Evolutionary conservation across 2,113 vertebrate species (phyloP).

Genomic region (Phoenicopterus ruber): DNA sequence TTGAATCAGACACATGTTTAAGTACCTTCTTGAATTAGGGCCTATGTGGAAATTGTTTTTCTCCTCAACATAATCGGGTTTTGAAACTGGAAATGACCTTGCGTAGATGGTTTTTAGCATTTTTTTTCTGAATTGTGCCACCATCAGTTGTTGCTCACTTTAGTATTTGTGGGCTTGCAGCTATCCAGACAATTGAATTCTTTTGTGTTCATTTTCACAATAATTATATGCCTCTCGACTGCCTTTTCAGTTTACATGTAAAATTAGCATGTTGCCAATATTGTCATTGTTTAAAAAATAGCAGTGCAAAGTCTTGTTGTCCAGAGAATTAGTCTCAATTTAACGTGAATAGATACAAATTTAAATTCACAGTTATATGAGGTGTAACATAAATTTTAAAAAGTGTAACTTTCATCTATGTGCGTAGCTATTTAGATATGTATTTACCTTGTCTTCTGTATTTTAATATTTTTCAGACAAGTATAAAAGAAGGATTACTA

Average conservation of each 20-base stretch:
- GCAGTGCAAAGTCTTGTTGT: not conserved
- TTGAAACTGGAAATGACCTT: not conserved
- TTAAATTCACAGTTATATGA: not conserved
- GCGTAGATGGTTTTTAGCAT: not conserved
- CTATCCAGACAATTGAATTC: not conserved
- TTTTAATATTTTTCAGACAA: conserved; percentile 81
- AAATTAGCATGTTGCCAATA: not conserved
- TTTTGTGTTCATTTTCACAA: not conserved
- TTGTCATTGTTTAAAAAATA: not conserved
- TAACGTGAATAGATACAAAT: not conserved
- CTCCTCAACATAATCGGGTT: not conserved
- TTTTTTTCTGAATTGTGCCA: not conserved
- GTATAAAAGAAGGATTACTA: conserved; percentile 93
- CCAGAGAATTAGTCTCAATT: not conserved
- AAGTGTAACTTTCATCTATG: not conserved
- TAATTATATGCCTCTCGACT: not conserved
- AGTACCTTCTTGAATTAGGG: not conserved
- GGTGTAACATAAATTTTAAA: not conserved
- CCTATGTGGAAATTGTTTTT: not conserved
- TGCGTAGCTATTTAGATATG: not conserved
- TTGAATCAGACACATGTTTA: not conserved
- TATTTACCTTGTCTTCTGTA: not conserved
- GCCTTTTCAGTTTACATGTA: not conserved
- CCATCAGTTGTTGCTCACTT: not conserved
- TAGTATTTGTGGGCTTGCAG: not conserved